Base-by-base conservation (phyloP, 2,797 vertebrate species). In the Poeciliopsis paucimaculata region DNA sequence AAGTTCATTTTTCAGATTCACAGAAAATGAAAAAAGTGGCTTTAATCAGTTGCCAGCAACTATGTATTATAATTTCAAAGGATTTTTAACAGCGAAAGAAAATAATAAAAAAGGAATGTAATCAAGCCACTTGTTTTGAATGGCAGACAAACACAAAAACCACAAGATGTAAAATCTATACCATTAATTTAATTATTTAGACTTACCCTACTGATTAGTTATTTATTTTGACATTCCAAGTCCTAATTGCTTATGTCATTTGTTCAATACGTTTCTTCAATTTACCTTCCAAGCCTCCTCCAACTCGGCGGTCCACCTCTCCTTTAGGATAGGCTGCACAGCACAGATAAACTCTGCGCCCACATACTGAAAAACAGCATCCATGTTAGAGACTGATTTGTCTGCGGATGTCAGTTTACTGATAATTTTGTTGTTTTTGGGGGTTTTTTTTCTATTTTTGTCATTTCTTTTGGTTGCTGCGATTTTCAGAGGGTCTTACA, bases 221-320 rank as follows among this genome's bases (percentile, higher is more conserved):
- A 8, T n/a, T 36, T 9, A 73, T 53, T 73, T 39, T 53, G 47
- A 53, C 39, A 53, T 23, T 49, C 15, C 1, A 23, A 20, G 11
- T 10, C 15, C 45, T 47, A 64, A 64, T 64, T 64, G 36, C 23
- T 39, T 15, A 12, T 18, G 4, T 68, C 23, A 70, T n/a, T 5
- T 2, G 28, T 10, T 73, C 0, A 5, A 11, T 73, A 6, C 5
- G 13, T 53, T 20, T 39, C 10, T 53, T 73, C 5, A 16, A 23
- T 77, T 87, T 87, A 96, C 96, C 95, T 95, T 95, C 96, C 96
- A 96, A 0, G 96, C 95, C 60, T 95, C 92, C 86, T 96, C 96
- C 73, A 96, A 82, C 85, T 96, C 95, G 1, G 90, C 20, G 0
- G 95, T 96, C 95, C 96, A 96, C 81, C 82, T 93, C 51, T 96